Evolutionary conservation across 2,797 vertebrate species (phyloP).

Genomic region (Myotis myotis): DNA sequence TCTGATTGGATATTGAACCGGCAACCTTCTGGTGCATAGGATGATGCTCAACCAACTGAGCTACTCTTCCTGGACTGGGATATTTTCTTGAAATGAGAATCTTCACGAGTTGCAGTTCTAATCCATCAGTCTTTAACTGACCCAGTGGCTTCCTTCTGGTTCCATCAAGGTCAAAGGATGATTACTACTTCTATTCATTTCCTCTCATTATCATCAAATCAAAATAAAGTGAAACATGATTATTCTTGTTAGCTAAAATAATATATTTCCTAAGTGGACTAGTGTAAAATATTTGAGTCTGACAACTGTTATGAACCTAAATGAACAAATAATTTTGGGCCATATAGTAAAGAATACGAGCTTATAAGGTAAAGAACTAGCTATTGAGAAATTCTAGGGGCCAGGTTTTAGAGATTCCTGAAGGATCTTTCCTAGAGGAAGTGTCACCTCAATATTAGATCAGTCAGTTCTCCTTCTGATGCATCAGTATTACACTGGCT

Average conservation of each 20-base stretch:
- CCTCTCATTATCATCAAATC: not conserved
- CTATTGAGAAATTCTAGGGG: not conserved
- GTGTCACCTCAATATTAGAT: not conserved
- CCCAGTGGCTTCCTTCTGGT: not conserved
- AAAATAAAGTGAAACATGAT: not conserved
- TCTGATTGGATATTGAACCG: not conserved
- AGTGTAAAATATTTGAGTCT: not conserved
- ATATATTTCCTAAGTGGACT: not conserved
- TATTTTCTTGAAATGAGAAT: not conserved
- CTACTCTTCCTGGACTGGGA: not conserved
- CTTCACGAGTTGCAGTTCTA: not conserved
- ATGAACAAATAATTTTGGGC: not conserved
- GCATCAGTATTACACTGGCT: not conserved
- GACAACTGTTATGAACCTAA: not conserved
- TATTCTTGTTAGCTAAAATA: not conserved
- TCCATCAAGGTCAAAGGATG: not conserved
- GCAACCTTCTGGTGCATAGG: not conserved
- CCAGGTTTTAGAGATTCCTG: not conserved
- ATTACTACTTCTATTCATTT: not conserved
- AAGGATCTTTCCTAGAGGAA: not conserved
- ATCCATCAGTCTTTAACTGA: not conserved
- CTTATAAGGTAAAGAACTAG: not conserved
- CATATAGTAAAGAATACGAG: not conserved
- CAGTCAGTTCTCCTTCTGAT: not conserved
- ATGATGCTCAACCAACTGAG: not conserved